phyloP scores from a whole-genome alignment of 2,797 vertebrate genomes.

The Gymnoscopelus braueri region DNA sequence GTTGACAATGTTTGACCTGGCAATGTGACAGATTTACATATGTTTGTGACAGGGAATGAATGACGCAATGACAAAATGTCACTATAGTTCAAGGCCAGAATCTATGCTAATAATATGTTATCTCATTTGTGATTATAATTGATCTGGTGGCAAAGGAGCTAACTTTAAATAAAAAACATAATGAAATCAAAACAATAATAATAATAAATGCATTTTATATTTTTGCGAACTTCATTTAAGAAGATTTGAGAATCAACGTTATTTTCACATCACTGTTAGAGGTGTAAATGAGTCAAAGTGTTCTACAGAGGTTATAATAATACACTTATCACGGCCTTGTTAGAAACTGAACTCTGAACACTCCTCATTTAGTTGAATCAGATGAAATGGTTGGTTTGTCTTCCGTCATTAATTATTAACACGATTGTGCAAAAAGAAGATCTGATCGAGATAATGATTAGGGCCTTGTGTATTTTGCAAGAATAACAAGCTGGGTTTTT shows the following conservation, averaged over 20 bases:
- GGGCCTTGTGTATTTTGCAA: not conserved
- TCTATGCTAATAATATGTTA: not conserved
- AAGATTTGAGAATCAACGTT: too few relatives aligned
- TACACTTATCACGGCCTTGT: too few relatives aligned
- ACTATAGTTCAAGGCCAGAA: not conserved
- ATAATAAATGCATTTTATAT: too few relatives aligned
- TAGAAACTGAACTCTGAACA: not conserved
- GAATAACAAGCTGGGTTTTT: not conserved
- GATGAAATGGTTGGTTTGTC: not conserved
- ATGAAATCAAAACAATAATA: too few relatives aligned
- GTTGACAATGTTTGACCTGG: constrained; percentile 23
- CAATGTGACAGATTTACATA: constrained; percentile 8
- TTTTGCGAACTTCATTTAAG: too few relatives aligned
- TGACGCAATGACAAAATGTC: constrained; percentile 7
- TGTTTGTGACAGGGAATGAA: not conserved
- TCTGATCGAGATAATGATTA: not conserved
- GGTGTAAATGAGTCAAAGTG: too few relatives aligned
- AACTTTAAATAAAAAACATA: too few relatives aligned
- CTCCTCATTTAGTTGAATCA: too few relatives aligned
- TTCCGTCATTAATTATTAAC: constrained; percentile 42
- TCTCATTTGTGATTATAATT: not conserved
- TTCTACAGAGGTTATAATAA: too few relatives aligned
- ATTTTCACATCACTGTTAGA: too few relatives aligned
- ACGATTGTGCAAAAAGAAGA: not conserved
- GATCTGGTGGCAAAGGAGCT: too few relatives aligned